Conservation (phyloP, 92 coral and sea anemone species). For the Porites evermanni region DNA sequence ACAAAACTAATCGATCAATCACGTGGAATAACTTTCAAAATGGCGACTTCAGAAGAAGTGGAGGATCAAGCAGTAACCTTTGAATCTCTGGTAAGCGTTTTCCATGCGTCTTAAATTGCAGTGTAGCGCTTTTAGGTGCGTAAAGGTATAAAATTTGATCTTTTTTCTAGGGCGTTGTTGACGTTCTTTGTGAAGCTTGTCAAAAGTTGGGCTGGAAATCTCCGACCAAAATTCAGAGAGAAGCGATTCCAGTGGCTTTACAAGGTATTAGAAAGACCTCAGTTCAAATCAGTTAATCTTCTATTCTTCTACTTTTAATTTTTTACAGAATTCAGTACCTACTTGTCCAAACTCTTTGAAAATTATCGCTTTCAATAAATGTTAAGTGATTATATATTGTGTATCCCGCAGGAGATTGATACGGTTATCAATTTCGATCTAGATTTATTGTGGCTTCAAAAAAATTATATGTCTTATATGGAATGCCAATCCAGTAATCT, state of each 20-base stretch:
- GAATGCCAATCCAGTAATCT: too few relatives aligned
- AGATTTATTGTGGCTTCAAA: too few relatives aligned
- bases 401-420: too few relatives aligned
- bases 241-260: slow-evolving; percentile 92
- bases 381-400: too few relatives aligned
- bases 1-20: slow-evolving; percentile 21
- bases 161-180: slow-evolving; percentile 83
- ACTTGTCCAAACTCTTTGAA: background rate
- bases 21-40: slow-evolving; percentile 45
- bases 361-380: too few relatives aligned
- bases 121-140: background rate
- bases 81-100: slow-evolving; percentile 76
- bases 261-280: slow-evolving; percentile 66
- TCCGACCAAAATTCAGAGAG: slow-evolving; percentile 91
- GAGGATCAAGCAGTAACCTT: slow-evolving; percentile 71
- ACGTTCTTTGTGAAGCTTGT: slow-evolving; percentile 94
- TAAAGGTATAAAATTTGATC: background rate
- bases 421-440: too few relatives aligned
- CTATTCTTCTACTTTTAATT: too few relatives aligned
- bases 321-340: background rate
- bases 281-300: background rate
- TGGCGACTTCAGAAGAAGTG: slow-evolving; percentile 73
- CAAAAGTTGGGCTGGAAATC: slow-evolving; percentile 92
- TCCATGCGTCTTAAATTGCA: background rate
- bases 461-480: too few relatives aligned